Conservation (phyloP, 1,140 invertebrate species). For the Drosophila ironensis region DNA sequence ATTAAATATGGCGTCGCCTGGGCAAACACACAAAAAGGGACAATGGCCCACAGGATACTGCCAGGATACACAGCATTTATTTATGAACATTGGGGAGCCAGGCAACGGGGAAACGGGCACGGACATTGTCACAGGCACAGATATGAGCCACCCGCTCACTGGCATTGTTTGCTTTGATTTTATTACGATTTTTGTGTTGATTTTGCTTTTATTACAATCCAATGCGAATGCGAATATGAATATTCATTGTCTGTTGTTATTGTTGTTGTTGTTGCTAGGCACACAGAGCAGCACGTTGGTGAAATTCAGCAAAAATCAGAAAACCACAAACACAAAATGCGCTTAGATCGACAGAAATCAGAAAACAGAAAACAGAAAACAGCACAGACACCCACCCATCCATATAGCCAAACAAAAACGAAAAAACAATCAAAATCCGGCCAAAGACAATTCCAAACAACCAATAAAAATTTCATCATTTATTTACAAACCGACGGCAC, state of each 20-base stretch:
- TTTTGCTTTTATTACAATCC: constrained; percentile 78
- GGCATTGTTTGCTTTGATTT: constrained; percentile 76
- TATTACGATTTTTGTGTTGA: constrained; percentile 78
- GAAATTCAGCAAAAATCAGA: constrained; percentile 69
- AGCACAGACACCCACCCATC: no score
- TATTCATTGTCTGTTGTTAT: constrained; percentile 31
- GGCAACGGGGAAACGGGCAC: not conserved
- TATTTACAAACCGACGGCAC: constrained; percentile 20
- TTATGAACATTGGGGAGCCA: constrained; percentile 35
- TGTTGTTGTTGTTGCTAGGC: constrained; percentile 3
- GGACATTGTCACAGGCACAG: not conserved
- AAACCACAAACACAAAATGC: constrained; percentile 68
- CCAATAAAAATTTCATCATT: constrained; percentile 54
- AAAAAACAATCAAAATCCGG: constrained; percentile 41
- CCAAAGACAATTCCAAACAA: constrained; percentile 35
- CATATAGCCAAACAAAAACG: no score
- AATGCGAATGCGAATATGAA: constrained; percentile 48
- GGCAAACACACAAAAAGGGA: constrained; percentile 40
- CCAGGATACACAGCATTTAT: constrained; percentile 24
- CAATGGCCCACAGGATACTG: constrained; percentile 6
- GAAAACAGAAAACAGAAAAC: constrained; percentile 18
- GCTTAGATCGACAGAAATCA: constrained; percentile 71
- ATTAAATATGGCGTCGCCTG: constrained; percentile 68
- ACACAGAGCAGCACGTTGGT: constrained; percentile 7
- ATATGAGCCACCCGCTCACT: constrained; percentile 1